Evolutionary conservation across 2,888 invertebrate species (phyloP), one percentile per base, ranked within the genome.

Genomic region (Tromatobia lineatoria): DNA sequence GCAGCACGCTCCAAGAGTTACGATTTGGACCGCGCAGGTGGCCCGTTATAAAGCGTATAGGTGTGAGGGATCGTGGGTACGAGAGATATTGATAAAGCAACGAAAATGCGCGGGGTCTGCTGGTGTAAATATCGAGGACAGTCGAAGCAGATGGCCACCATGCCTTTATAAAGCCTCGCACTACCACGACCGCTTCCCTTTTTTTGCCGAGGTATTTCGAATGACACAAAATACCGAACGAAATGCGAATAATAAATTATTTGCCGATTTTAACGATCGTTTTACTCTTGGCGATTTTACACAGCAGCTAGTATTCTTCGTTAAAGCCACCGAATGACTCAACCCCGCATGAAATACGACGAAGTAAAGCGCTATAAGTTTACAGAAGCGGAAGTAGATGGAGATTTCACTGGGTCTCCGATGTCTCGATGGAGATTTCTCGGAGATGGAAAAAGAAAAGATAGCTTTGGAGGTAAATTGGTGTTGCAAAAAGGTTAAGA

Each of bases 391-490:
- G 59, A 75, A 80, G 69, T 80, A 52, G 74, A 80, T 80, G 38
- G 75, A 80, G 80, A 80, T 80, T 59, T 74, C 67, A 23, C 50
- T 54, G 57, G 57, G 59, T 47, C 59, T 18, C 13, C n/a, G 64
- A 61, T 66, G 45, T 82, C 78, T 73, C 52, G 34, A 67, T 74
- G 54, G 67, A 75, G 66, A 57, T 79, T 79, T 57, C 69, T 64
- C 71, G 18, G 57, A 83, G 70, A 74, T 70, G 52, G 45, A 29
- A 67, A 52, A 66, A 50, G 70, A 71, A 54, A 57, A 59, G 71
- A 50, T 66, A 57, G 73, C 45, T 23, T 42, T 20, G 57, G 69
- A 52, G 78, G 73, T 78, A 78, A 82, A 82, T 78, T 82, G 69
- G 78, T 69, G 29, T 50, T 20, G 71, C 47, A 61, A 54, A 57